Conservation (phyloP, 1,140 invertebrate genomes). For the Cheumatopsyche charites region DNA sequence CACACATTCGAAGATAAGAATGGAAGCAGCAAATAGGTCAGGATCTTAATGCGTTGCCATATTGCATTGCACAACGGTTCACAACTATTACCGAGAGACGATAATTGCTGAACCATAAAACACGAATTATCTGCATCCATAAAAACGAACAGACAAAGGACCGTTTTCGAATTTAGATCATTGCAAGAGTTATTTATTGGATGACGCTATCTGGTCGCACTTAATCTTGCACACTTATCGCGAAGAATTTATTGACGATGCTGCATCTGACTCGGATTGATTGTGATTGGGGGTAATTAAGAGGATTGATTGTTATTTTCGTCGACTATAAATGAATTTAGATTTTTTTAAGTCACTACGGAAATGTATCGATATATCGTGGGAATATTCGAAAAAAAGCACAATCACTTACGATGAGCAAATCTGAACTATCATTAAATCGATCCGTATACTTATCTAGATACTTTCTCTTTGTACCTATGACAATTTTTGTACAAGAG, state of each 20-base stretch:
- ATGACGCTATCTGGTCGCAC: too few relatives aligned
- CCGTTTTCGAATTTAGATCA: not conserved
- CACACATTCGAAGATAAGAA: too few relatives aligned
- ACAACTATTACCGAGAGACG: not conserved
- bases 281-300: too few relatives aligned
- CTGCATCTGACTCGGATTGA: too few relatives aligned
- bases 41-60: not conserved
- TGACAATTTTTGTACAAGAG: not conserved
- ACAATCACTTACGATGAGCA: too few relatives aligned
- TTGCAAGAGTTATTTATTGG: not conserved
- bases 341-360: too few relatives aligned
- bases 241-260: too few relatives aligned
- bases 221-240: too few relatives aligned
- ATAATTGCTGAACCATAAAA: conserved; percentile 10
- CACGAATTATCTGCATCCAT: conserved; percentile 11
- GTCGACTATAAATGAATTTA: too few relatives aligned
- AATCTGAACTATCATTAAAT: not conserved
- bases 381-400: not conserved
- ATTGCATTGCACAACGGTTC: not conserved
- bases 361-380: not conserved
- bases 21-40: conserved; percentile 13
- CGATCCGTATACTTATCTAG: not conserved
- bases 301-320: too few relatives aligned
- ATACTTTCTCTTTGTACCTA: not conserved
- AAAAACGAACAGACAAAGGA: not conserved